Conservation (phyloP, 2,113 vertebrate genomes). For the Noturus placidus region DNA sequence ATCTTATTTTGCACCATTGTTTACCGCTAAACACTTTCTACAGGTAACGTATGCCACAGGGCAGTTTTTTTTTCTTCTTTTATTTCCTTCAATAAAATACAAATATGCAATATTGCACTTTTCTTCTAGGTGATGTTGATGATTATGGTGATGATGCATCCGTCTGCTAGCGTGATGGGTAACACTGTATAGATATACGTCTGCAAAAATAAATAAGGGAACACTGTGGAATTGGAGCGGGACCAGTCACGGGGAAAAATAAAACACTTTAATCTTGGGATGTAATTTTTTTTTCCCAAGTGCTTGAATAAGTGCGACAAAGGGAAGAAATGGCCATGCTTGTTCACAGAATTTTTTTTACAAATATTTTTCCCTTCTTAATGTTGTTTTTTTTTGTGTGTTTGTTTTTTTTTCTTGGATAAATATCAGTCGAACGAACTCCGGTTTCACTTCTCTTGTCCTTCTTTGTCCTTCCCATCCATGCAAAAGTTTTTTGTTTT, state of each 20-base stretch:
- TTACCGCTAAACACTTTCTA: slow-evolving; percentile 68
- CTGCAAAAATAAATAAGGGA: slow-evolving; percentile 54
- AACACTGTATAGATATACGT: slow-evolving; percentile 67
- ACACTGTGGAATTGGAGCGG: slow-evolving; percentile 69
- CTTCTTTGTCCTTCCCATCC: background rate
- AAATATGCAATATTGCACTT: slow-evolving; percentile 67
- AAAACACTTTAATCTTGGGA: slow-evolving; percentile 58
- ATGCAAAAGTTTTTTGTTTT: background rate
- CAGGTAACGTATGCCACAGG: slow-evolving; percentile 68
- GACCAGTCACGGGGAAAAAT: slow-evolving; percentile 39
- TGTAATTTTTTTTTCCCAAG: slow-evolving; percentile 59
- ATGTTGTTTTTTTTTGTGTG: background rate
- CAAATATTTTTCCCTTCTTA: slow-evolving; percentile 36
- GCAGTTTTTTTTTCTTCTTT: slow-evolving; percentile 50
- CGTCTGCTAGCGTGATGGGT: slow-evolving; percentile 67
- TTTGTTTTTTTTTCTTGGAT: background rate
- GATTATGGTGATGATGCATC: slow-evolving; percentile 53
- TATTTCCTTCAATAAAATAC: slow-evolving; percentile 45
- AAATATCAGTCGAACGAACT: slow-evolving; percentile 11
- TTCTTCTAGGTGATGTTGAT: slow-evolving; percentile 56
- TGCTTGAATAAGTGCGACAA: slow-evolving; percentile 65
- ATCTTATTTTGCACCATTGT: slow-evolving; percentile 72
- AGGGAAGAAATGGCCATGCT: slow-evolving; percentile 49
- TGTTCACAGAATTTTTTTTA: slow-evolving; percentile 42
- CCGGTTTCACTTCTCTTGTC: background rate